Evolutionary conservation across 2,113 vertebrate genomes (phyloP).

Genomic region (Corythornis cristatus): DNA sequence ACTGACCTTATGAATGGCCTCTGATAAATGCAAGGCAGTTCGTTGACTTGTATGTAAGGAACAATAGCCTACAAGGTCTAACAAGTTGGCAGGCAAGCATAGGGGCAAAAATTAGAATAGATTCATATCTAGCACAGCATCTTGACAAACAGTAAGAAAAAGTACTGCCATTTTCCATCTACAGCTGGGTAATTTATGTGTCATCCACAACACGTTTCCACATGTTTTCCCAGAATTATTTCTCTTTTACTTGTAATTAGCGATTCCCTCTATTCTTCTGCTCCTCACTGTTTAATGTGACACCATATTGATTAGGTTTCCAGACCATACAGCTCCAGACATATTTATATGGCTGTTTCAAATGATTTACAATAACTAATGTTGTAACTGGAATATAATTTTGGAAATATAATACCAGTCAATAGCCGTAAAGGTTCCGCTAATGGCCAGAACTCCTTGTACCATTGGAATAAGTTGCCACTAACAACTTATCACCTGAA

Average conservation of each 20-base stretch:
- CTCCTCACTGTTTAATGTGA: constrained; percentile 26
- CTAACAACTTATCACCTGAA: constrained; percentile 14
- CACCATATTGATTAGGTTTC: constrained; percentile 30
- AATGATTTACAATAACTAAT: constrained; percentile 45
- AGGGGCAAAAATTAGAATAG: neutral
- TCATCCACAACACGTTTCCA: neutral
- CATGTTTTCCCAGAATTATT: neutral
- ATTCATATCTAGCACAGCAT: neutral
- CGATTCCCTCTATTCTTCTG: neutral
- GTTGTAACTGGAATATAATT: constrained; percentile 8
- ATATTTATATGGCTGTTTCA: constrained; percentile 39
- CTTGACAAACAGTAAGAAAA: neutral
- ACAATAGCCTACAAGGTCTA: fast-evolving
- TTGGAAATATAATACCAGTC: constrained; percentile 27
- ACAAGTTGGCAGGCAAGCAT: neutral
- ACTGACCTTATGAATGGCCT: neutral
- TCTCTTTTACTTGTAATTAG: constrained; percentile 43
- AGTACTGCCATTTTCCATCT: neutral
- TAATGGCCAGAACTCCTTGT: neutral
- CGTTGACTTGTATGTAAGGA: neutral
- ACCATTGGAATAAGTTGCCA: neutral
- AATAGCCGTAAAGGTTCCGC: constrained; percentile 25
- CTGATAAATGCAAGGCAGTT: neutral
- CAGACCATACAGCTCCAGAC: neutral
- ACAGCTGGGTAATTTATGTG: neutral